phyloP scores from a whole-genome alignment of 2,797 vertebrate species.

The Chromobotia macracanthus region DNA sequence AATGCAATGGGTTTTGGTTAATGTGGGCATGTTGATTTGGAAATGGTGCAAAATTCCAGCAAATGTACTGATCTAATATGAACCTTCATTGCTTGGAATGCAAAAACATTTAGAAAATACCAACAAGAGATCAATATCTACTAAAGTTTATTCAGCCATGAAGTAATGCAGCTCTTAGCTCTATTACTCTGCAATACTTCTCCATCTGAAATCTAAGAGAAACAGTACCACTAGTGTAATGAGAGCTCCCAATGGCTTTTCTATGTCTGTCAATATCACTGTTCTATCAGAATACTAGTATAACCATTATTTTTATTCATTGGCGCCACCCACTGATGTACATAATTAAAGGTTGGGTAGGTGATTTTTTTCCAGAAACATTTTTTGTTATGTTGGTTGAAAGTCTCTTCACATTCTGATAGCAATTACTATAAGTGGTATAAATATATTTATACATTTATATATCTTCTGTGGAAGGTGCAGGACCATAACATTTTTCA shows the following conservation, averaged over 20 bases:
- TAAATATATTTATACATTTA: no score
- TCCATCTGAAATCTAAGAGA: background rate
- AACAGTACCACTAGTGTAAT: no score
- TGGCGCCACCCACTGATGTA: no score
- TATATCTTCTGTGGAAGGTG: no score
- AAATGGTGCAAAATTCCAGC: background rate
- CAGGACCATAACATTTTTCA: no score
- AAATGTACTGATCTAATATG: background rate
- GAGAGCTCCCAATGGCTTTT: background rate
- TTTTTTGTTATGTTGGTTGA: background rate
- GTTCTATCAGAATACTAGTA: background rate
- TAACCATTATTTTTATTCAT: no score
- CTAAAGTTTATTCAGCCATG: background rate
- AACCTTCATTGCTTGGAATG: slow-evolving; percentile 10
- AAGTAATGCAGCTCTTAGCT: background rate
- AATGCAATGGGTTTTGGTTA: background rate
- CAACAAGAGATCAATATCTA: background rate
- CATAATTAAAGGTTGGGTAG: no score
- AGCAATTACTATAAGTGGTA: no score
- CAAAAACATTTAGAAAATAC: background rate
- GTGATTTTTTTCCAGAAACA: no score
- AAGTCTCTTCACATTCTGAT: no score
- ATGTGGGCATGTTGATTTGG: background rate
- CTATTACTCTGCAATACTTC: background rate
- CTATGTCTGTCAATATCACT: background rate